These are phyloP conservation scores for Euschistus heros DNA, from an alignment of 1,140 invertebrate genomes.

Conservation along the genomic window DNA sequence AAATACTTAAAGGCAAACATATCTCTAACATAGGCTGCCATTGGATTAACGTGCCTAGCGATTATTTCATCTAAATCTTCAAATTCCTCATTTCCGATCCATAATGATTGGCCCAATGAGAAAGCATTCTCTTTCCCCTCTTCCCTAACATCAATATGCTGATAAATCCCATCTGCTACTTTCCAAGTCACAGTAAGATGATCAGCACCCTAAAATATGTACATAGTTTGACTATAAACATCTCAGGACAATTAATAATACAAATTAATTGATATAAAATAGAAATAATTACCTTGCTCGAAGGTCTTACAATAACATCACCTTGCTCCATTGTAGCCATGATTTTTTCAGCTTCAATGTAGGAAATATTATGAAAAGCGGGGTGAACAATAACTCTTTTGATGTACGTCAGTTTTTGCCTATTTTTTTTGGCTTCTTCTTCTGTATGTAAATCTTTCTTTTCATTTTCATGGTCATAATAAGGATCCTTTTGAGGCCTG, in stretches of 20 bases:
- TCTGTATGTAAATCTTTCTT: constrained; percentile 67
- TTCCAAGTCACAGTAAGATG: constrained; percentile 98
- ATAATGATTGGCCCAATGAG: constrained; percentile 78
- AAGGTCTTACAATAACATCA: constrained; percentile 91
- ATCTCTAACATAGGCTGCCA: constrained; percentile 86
- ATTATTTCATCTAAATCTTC: constrained; percentile 99
- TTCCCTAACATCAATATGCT: constrained; percentile 92
- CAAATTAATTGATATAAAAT: neutral
- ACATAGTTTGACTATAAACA: neutral
- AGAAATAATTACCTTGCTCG: constrained; percentile 59
- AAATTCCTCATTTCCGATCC: constrained; percentile 83
- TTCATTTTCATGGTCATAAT: constrained; percentile 83
- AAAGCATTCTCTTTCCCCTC: constrained; percentile 96
- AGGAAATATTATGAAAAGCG: constrained; percentile 93
- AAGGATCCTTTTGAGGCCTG: constrained; percentile 75
- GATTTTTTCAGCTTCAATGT: constrained; percentile 80
- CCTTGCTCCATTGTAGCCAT: constrained; percentile 90
- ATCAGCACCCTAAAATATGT: constrained; percentile 60
- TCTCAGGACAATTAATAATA: neutral
- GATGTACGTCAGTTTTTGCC: constrained; percentile 69
- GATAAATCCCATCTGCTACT: constrained; percentile 84
- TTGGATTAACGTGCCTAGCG: constrained; percentile 87
- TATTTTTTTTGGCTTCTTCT: constrained; percentile 68
- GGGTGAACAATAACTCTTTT: constrained; percentile 97
- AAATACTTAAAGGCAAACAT: constrained; percentile 87